A percentile compares a stretch with the other conserved stretches of the same genome.
These are phyloP conservation scores for Cossypha niveicapilla DNA, from an alignment of 2,797 vertebrate species.

Conservation along the genomic window DNA sequence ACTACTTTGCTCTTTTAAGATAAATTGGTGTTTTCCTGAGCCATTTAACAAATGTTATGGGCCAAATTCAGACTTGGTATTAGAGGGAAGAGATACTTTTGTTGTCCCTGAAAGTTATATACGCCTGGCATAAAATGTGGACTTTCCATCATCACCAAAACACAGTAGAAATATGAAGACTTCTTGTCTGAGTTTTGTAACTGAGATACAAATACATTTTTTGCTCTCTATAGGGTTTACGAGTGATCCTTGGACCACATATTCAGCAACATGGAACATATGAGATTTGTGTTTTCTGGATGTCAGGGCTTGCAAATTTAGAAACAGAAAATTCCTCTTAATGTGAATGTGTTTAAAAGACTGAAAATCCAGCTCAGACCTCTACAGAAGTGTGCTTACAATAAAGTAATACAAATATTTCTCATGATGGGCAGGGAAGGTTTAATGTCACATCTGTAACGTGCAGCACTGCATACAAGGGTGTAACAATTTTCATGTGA, in stretches of 20 bases:
- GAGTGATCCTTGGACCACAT: neutral
- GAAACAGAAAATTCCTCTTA: neutral
- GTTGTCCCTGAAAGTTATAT: neutral
- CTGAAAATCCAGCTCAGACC: neutral
- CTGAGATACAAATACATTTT: neutral
- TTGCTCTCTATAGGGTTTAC: neutral
- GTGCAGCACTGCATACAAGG: neutral
- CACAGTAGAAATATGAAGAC: neutral
- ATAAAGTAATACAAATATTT: neutral
- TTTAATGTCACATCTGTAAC: neutral
- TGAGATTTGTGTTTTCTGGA: neutral
- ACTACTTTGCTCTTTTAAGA: neutral
- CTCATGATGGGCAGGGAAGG: neutral
- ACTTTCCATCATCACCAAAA: neutral
- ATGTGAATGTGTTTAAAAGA: neutral
- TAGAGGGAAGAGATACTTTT: neutral
- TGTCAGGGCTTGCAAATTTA: neutral
- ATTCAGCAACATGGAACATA: neutral
- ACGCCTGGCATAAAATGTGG: neutral
- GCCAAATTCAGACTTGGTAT: neutral
- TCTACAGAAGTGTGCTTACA: neutral
- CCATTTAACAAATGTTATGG: neutral
- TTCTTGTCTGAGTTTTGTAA: neutral
- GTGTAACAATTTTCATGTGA: neutral
- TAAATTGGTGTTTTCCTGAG: neutral